phyloP scores from a whole-genome alignment of 2,113 vertebrate species.

The Microcebus jonahi region DNA sequence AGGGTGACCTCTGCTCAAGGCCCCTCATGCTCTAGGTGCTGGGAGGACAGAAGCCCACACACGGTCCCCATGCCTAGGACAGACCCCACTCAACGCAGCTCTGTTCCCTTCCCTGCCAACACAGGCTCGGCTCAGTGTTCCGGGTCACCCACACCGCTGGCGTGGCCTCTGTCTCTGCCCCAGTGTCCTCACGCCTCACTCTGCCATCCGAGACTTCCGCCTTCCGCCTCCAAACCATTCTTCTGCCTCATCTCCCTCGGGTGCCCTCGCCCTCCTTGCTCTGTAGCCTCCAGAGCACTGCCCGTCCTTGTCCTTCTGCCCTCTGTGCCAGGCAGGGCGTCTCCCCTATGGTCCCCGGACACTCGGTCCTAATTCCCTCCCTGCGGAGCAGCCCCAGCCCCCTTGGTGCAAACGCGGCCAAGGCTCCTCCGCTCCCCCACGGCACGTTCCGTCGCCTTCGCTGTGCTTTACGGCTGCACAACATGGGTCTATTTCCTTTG shows the following conservation, averaged over 20 bases:
- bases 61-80: neutral
- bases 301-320: neutral
- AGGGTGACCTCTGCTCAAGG: neutral
- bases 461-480: no score
- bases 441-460: rapidly evolving
- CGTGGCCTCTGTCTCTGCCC: neutral
- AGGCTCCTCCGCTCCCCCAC: rapidly evolving
- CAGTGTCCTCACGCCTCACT: rapidly evolving
- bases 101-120: neutral
- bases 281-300: rapidly evolving
- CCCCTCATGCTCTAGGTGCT: neutral
- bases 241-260: rapidly evolving
- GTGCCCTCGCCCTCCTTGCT: rapidly evolving
- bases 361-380: neutral
- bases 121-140: no score
- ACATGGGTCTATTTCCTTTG: neutral
- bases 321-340: rapidly evolving
- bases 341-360: rapidly evolving
- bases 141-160: rapidly evolving
- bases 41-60: rapidly evolving
- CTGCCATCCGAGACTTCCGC: rapidly evolving
- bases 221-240: neutral
- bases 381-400: neutral
- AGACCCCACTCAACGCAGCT: neutral
- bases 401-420: no score